phyloP scores from a whole-genome alignment of 2,113 vertebrate species.

The Chaetorhynchus papuensis region DNA sequence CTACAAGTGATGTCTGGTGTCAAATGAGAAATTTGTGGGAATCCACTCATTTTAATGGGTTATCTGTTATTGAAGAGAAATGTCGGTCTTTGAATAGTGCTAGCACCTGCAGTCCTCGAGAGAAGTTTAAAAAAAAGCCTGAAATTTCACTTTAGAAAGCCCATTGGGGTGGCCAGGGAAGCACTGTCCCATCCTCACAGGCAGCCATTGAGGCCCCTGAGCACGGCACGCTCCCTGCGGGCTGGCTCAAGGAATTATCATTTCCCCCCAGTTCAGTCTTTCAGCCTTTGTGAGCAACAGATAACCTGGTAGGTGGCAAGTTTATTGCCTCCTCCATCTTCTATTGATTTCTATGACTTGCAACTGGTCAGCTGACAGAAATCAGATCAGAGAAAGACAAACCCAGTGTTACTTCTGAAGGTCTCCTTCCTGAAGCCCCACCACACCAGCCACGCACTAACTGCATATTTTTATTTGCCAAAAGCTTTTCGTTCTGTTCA shows the following conservation, averaged over 20 bases:
- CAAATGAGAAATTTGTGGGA: neutral
- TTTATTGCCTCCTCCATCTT: neutral
- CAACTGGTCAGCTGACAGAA: neutral
- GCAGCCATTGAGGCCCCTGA: rapidly evolving
- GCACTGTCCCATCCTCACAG: neutral
- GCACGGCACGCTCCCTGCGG: rapidly evolving
- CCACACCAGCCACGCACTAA: neutral
- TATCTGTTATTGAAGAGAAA: neutral
- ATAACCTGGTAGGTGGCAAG: neutral
- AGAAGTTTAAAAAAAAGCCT: neutral
- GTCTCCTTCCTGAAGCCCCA: neutral
- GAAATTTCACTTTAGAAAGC: neutral
- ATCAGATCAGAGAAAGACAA: neutral
- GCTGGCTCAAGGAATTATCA: neutral
- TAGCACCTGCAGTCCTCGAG: neutral
- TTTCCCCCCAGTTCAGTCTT: neutral
- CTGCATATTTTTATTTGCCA: neutral
- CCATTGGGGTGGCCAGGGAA: neutral
- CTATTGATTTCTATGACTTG: rapidly evolving
- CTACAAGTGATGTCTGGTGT: neutral
- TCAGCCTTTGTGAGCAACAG: neutral
- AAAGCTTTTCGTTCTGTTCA: neutral
- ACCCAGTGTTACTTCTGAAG: neutral
- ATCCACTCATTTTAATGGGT: neutral
- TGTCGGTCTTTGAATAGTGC: neutral